A percentile compares a stretch with the other conserved stretches of the same genome.
phyloP scores from a whole-genome alignment of 1,140 invertebrate species.

The Anadara kagoshimensis region DNA sequence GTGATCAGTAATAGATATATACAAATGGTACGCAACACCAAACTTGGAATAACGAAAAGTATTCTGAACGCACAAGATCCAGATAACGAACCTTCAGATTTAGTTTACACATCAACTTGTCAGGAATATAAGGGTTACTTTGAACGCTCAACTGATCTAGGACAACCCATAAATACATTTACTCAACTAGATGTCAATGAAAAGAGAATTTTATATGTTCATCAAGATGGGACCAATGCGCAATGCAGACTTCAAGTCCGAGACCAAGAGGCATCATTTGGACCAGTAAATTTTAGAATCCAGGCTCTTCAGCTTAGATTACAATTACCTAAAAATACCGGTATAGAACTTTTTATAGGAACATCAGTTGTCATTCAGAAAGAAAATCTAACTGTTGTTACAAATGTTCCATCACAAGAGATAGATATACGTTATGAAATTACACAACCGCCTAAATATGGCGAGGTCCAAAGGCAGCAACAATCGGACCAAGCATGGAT shows the following conservation, averaged over 20 bases:
- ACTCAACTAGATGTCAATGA: conserved; percentile 92
- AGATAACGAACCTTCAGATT: conserved; percentile 85
- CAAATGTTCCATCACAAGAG: conserved; percentile 81
- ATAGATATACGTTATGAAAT: conserved; percentile 83
- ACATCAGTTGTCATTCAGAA: conserved; percentile 84
- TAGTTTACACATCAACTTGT: conserved; percentile 86
- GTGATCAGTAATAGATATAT: conserved; percentile 62
- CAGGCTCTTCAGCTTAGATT: conserved; percentile 75
- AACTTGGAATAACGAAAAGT: conserved; percentile 83
- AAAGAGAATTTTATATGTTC: conserved; percentile 83
- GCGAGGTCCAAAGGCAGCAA: conserved; percentile 73
- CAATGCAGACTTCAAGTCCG: conserved; percentile 73
- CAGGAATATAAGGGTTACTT: conserved; percentile 80
- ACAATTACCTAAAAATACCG: conserved; percentile 88
- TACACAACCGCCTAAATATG: conserved; percentile 69
- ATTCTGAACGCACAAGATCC: conserved; percentile 88
- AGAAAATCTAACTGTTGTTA: conserved; percentile 89
- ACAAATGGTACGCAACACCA: conserved; percentile 82
- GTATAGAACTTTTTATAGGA: conserved; percentile 83
- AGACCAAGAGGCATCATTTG: not conserved
- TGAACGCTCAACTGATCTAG: conserved; percentile 73
- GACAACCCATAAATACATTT: conserved; percentile 77
- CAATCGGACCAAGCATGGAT: conserved; percentile 79
- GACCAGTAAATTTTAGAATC: not conserved
- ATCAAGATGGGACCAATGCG: conserved; percentile 5